A percentile compares a stretch with the other conserved stretches of the same genome.
Evolutionary conservation across 2,888 invertebrate genomes (phyloP).

Genomic region (Sympetrum striolatum): DNA sequence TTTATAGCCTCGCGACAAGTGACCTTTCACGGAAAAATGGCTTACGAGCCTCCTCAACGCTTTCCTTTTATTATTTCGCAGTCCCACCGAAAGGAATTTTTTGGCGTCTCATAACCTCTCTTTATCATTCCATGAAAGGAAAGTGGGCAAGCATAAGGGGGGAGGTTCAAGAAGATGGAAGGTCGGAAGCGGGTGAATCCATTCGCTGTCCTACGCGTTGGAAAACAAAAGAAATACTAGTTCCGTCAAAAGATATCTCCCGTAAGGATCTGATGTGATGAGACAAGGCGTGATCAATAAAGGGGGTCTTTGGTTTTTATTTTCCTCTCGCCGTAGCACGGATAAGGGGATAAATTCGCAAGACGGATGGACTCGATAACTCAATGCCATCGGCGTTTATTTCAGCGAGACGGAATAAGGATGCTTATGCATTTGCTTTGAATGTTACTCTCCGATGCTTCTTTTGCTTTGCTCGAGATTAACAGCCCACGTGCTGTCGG

Average conservation of each 20-base stretch:
- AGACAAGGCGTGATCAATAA: not conserved
- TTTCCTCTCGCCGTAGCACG: not conserved
- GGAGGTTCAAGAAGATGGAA: not conserved
- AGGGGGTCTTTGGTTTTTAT: not conserved
- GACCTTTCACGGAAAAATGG: not conserved
- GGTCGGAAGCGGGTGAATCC: not conserved
- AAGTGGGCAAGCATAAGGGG: not conserved
- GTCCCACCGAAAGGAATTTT: not conserved
- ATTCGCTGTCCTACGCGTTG: not conserved
- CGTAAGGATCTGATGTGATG: not conserved
- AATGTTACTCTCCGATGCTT: not conserved
- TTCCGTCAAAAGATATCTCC: not conserved
- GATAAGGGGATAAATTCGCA: not conserved
- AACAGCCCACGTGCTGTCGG: too few species aligned
- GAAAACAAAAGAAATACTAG: not conserved
- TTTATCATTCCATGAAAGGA: not conserved
- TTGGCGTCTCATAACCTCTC: not conserved
- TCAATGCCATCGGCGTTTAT: not conserved
- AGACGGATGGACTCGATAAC: not conserved
- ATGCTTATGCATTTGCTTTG: not conserved
- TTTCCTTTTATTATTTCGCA: not conserved
- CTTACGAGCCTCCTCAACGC: not conserved
- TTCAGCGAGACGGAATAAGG: not conserved
- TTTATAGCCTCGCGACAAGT: not conserved
- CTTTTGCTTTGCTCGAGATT: too few species aligned